Base-by-base conservation (phyloP, 2,113 vertebrate species). In the Mormoops blainvillei region DNA sequence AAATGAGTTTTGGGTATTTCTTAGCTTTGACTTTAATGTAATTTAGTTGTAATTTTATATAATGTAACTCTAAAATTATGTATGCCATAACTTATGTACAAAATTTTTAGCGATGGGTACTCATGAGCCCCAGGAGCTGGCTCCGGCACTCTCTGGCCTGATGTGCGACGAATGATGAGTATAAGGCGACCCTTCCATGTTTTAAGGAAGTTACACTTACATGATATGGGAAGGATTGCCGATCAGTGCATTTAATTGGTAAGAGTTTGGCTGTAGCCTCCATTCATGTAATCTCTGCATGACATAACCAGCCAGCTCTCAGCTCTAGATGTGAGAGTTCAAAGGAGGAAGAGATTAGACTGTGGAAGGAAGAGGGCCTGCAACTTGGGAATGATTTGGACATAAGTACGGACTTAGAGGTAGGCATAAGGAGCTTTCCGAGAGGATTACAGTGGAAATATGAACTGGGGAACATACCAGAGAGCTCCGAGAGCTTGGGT, bases 401-500 rank as follows among this genome's bases (percentile, higher is more conserved):
- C 2, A 9, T 82, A 45, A 68, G 11, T 20, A 52, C 87, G 54
- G 61, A 50, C 3, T 43, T 36, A 2, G 4, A 76, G 19, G 19
- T 36, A 65, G 54, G 9, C 6, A 50, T 76, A 20, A 80, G 15
- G 36, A 61, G 7, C 26, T 76, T 22, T 56, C 20, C 28, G 15
- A 43, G 4, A 36, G 50, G 50, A 28, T 52, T 26, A 3, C 24
- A 52, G 14, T n/a, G 45, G 3, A 38, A 61, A 3, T 4, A 28
- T 1, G 13, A 19, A 13, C 22, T 11, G 28, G 18, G 7, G 16
- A 48, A 38, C 11, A 26, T 18, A 1, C 9, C 3, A 8, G 0
- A 19, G 13, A 63, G 18, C 3, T 61, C n/a, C 28, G 52, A 93
- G 22, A 13, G 19, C 9, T 18, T 18, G 22, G 50, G 9, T 65